A percentile compares a stretch with the other conserved stretches of the same genome.
Conservation (phyloP, 1,140 invertebrate species). For the Drosophila bipectinata region DNA sequence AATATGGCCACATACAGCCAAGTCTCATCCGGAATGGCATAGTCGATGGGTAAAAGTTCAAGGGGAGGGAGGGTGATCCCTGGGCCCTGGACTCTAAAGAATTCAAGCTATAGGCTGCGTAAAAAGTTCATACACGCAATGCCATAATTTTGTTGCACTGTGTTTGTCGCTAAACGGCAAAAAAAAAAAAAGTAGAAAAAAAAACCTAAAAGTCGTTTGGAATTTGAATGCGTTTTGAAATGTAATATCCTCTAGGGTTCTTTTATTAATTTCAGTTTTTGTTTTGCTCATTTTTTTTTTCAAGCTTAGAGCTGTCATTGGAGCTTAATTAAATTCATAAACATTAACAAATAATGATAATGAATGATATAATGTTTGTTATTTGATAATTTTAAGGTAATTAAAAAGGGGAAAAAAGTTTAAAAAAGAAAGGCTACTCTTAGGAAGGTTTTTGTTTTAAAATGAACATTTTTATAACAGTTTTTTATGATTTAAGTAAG, state of each 20-base stretch:
- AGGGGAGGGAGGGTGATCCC: background rate
- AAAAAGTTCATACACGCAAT: constrained; percentile 74
- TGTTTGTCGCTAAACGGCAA: background rate
- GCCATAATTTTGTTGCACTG: constrained; percentile 64
- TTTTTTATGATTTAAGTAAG: too few relatives aligned
- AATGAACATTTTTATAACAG: too few relatives aligned
- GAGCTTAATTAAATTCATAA: too few relatives aligned
- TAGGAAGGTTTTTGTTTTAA: too few relatives aligned
- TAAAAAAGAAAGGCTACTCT: too few relatives aligned
- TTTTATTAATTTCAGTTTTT: background rate
- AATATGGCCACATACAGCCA: constrained; percentile 71
- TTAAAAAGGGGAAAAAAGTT: too few relatives aligned
- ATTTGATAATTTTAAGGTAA: too few relatives aligned
- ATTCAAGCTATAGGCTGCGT: constrained; percentile 38
- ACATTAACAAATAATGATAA: too few relatives aligned
- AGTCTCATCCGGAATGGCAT: constrained; percentile 62
- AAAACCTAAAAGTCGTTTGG: background rate
- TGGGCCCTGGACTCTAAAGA: background rate
- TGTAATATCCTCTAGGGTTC: background rate
- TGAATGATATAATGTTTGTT: too few relatives aligned
- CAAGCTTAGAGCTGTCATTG: too few relatives aligned
- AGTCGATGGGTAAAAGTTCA: too few relatives aligned
- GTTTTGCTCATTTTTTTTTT: background rate
- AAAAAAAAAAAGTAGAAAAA: too few relatives aligned
- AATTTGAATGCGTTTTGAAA: background rate